These are phyloP conservation scores for Formica aserva DNA, from an alignment of 2,888 invertebrate species.

Conservation along the genomic window DNA sequence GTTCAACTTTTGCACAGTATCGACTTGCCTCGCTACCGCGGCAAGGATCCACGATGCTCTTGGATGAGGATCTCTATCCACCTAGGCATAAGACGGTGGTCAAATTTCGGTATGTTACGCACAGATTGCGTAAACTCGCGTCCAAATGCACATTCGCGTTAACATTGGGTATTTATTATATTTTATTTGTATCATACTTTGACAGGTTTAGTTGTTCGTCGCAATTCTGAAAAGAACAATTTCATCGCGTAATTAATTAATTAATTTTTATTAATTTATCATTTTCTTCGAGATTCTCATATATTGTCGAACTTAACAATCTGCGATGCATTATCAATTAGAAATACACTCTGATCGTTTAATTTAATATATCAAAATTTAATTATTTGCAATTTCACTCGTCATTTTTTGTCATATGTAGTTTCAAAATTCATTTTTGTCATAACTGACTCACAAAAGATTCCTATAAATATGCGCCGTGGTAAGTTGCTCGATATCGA, in stretches of 20 bases:
- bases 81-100: constrained; percentile 82
- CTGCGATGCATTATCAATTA: not conserved
- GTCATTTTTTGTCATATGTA: not conserved
- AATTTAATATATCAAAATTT: not conserved
- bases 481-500: constrained; percentile 51
- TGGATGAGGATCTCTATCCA: constrained; percentile 81
- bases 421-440: not conserved
- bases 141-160: not conserved
- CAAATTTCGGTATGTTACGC: constrained; percentile 79
- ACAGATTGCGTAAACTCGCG: not conserved
- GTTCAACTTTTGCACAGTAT: constrained; percentile 1
- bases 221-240: not conserved
- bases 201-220: not conserved
- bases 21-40: not conserved
- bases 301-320: not conserved
- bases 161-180: not conserved
- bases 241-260: not conserved
- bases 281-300: not conserved
- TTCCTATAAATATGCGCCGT: constrained; percentile 23
- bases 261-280: not conserved
- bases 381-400: not conserved
- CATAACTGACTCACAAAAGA: not conserved
- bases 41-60: constrained; percentile 62
- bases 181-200: not conserved
- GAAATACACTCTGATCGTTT: not conserved